Evolutionary conservation across 2,113 vertebrate species (phyloP).

Genomic region (Tauraco erythrolophus): DNA sequence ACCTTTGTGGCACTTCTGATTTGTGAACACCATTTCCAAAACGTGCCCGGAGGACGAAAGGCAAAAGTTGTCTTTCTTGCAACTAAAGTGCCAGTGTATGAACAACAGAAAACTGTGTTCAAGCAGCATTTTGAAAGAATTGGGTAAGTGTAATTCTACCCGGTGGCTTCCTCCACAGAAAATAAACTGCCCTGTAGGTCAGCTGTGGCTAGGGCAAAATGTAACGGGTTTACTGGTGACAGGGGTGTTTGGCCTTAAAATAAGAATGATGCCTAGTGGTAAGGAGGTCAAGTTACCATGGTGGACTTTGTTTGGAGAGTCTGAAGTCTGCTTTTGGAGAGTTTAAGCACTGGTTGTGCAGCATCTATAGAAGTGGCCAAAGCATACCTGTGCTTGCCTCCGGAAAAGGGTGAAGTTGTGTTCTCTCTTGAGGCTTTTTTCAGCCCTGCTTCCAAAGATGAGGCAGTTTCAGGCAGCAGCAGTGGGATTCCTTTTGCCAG

Average conservation of each 20-base stretch:
- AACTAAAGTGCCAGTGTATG: conserved; percentile 80
- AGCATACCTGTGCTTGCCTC: background rate
- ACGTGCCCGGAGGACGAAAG: conserved; percentile 21
- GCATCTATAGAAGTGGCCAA: background rate
- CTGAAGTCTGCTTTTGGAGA: background rate
- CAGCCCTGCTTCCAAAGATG: background rate
- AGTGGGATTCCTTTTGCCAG: background rate
- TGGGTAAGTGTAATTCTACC: conserved; percentile 52
- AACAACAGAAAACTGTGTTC: conserved; percentile 81
- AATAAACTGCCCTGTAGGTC: background rate
- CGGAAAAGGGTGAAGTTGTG: background rate
- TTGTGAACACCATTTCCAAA: conserved; percentile 80
- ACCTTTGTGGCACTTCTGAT: conserved; percentile 81
- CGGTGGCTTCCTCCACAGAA: background rate
- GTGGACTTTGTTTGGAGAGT: background rate
- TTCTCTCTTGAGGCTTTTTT: background rate
- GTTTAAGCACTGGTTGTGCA: background rate
- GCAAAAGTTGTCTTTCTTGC: conserved; percentile 80
- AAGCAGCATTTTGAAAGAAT: conserved; percentile 72
- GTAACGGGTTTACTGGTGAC: background rate
- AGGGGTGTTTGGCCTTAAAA: background rate
- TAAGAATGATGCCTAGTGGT: background rate
- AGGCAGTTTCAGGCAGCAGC: background rate
- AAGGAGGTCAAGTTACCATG: background rate
- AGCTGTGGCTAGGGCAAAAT: background rate